A percentile compares a stretch with the other conserved stretches of the same genome.
These are phyloP conservation scores for Heliconius sara DNA, from an alignment of 2,888 invertebrate species.

Conservation along the genomic window DNA sequence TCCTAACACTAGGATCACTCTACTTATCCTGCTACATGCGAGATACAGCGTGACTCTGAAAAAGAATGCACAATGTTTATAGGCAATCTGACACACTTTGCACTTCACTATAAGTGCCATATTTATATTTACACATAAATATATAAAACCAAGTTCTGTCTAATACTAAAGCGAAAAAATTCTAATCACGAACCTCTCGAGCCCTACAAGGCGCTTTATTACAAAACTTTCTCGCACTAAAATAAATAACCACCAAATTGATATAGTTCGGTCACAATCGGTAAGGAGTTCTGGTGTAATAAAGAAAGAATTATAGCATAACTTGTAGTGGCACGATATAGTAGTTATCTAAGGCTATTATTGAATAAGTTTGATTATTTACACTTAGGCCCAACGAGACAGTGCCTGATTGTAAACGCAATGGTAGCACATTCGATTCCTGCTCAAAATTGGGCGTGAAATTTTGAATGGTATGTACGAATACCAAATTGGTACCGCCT, in stretches of 20 bases:
- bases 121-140: too few relatives aligned
- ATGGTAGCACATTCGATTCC: background rate
- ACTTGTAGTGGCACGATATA: conserved; percentile 28
- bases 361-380: background rate
- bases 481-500: too few relatives aligned
- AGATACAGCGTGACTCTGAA: background rate
- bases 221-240: conserved; percentile 32
- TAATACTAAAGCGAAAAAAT: background rate
- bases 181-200: conserved; percentile 28
- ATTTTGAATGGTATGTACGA: background rate
- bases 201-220: conserved; percentile 29
- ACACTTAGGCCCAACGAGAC: background rate
- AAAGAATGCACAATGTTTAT: background rate
- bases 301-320: conserved; percentile 34
- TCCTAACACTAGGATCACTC: background rate
- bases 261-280: conserved; percentile 35
- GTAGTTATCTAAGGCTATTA: conserved; percentile 16
- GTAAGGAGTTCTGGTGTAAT: conserved; percentile 28
- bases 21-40: background rate
- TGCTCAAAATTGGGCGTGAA: background rate
- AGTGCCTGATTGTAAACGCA: background rate
- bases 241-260: conserved; percentile 38
- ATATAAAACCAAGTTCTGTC: background rate
- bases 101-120: too few relatives aligned
- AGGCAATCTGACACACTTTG: too few relatives aligned